Percentiles rank a stretch among this genome's conserved stretches.
Evolutionary conservation across 2,113 vertebrate genomes (phyloP).

Genomic region (Malurus elegans): DNA sequence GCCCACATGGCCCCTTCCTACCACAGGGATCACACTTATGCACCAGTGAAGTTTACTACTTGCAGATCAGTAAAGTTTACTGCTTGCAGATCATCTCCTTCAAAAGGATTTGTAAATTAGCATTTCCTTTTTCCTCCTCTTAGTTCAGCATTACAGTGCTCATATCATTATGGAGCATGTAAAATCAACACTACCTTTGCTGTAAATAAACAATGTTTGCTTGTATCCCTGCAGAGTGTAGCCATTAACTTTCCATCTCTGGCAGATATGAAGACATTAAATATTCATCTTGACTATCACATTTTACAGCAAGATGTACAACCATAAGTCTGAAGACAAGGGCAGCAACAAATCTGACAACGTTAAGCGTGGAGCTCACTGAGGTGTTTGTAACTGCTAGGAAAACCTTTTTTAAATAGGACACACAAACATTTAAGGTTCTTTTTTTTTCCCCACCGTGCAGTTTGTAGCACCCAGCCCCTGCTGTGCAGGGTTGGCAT

Average conservation of each 20-base stretch:
- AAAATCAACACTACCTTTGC: not conserved
- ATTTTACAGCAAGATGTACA: not conserved
- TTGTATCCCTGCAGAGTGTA: not conserved
- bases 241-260: not conserved
- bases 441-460: rapidly evolving
- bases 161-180: not conserved
- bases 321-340: not conserved
- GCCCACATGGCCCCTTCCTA: not conserved
- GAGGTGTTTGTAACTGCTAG: not conserved
- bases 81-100: not conserved
- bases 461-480: not conserved
- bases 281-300: not conserved
- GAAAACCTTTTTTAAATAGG: not conserved
- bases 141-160: not conserved
- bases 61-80: not conserved
- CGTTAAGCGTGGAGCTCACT: not conserved
- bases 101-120: not conserved
- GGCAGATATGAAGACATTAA: not conserved
- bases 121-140: not conserved
- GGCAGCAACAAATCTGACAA: not conserved
- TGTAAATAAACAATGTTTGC: not conserved
- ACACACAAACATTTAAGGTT: not conserved
- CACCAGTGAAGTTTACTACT: not conserved
- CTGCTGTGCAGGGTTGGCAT: not conserved
- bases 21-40: not conserved